Conservation (phyloP, 2,888 invertebrate genomes). For the Latrodectus elegans region DNA sequence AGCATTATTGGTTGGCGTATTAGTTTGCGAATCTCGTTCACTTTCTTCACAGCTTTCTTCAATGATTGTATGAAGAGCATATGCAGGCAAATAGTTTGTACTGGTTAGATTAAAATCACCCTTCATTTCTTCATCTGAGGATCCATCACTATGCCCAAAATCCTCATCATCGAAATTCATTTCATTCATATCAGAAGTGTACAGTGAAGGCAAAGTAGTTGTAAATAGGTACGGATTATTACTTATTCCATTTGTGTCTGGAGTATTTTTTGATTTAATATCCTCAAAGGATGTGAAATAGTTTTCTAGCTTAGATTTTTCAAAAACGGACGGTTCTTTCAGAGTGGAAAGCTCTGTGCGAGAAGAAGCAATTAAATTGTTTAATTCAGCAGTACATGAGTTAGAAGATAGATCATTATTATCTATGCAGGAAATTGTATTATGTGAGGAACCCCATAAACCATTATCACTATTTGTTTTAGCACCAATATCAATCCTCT, state of each 20-base stretch:
- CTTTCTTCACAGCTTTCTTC: conserved; percentile 97
- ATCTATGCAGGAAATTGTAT: conserved; percentile 6
- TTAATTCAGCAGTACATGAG: conserved; percentile 47
- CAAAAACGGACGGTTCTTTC: conserved; percentile 36
- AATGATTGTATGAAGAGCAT: conserved; percentile 92
- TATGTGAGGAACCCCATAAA: conserved; percentile 32
- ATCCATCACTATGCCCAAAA: conserved; percentile 46
- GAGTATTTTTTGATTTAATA: neutral
- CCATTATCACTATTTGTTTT: conserved; percentile 20
- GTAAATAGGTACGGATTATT: conserved; percentile 13
- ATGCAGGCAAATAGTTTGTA: conserved; percentile 74
- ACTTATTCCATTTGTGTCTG: neutral
- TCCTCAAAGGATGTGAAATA: conserved; percentile 67
- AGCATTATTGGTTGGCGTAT: conserved; percentile 58
- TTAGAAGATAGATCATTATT: neutral
- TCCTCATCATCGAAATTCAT: conserved; percentile 67
- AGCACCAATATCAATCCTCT: conserved; percentile 41
- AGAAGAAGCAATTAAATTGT: conserved; percentile 58
- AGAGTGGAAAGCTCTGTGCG: conserved; percentile 50
- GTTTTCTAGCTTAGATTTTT: conserved; percentile 64
- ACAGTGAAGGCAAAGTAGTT: conserved; percentile 4
- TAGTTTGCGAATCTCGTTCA: conserved; percentile 71
- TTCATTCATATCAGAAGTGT: conserved; percentile 61
- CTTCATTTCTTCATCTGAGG: conserved; percentile 63
- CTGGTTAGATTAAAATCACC: conserved; percentile 28